Evolutionary conservation across 2,797 vertebrate genomes (phyloP), one percentile per base, ranked within the genome.

Genomic region (Anniella stebbinsi): DNA sequence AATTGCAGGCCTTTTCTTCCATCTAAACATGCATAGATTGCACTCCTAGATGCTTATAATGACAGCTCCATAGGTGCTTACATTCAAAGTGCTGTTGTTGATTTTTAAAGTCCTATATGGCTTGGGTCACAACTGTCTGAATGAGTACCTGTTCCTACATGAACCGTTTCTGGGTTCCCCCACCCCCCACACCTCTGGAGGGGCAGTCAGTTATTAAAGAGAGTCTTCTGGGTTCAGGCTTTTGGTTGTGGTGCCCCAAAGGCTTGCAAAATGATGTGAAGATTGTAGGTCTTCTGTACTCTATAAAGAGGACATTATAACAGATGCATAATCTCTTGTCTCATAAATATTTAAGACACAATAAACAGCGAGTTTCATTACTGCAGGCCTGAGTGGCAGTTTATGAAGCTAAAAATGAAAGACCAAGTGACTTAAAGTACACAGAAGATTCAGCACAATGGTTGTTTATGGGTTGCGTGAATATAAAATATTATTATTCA

Each of bases 291-390:
- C 21, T 92, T 78, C 88, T 92, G 60, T 6, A 36, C 89, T 70
- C 90, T 85, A 90, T 89, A 89, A 90, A 93, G 93, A 93, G 90
- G 17, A 48, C 72, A 45, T 23, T 41, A 88, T 84, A 82, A 84
- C 90, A 77, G 7, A 95, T 91, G 92, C 80, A 92, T 92, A 93
- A 90, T 94, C 94, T 88, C 91, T 80, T 72, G 80, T 84, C 89
- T 92, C 90, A 94, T 95, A 93, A 96, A 96, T 96, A 94, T 96
- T 88, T 80, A 30, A 91, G 90, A 67, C 92, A 95, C 84, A 93
- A 90, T 15, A 92, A 91, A 89, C 75, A 91, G 70, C 80, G 84
- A 66, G 80, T 60, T 90, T 90, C 80, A 88, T 88, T 91, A 48
- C 11, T 88, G 92, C 73, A 93, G 89, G 86, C 83, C 23, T 78